Base-by-base conservation (phyloP, 2,888 invertebrate genomes). In the Homarus gammarus region DNA sequence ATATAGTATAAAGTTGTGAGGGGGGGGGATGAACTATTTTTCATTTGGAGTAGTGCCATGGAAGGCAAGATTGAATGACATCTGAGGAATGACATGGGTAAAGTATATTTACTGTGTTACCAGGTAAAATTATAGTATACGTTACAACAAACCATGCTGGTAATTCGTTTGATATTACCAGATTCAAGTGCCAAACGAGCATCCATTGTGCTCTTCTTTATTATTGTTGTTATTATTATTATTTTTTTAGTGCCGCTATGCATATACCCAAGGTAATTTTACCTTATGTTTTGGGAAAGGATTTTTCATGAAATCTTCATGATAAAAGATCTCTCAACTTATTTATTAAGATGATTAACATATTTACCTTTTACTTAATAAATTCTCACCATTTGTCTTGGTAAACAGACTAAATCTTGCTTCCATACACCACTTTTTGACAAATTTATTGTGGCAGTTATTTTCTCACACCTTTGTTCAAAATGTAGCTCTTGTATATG, bases 161-260 rank as follows among this genome's bases (percentile, higher is more conserved):
- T 64, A 38, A 3, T 72, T 79, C 49, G 64, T 38, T 40, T 33
- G 49, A 15, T n/a, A 33, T 70, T 70, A 82, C 44, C 40, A 64
- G 33, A 77, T 40, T 51, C 84, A 84, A 84, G 84, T 84, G 84
- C 84, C 84, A 84, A 79, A 36, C 61, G 84, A 77, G 75, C 75
- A 56, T 44, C 22, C 75, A 64, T 38, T 79, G 78, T 79, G 78
- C 78, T 79, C 78, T n/a, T n/a, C n/a, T 51, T 22, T 33, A 22
- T 31, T 56, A 56, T 8, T 33, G 22, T 79, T 79, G 31, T 79
- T 56, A 79, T n/a, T n/a, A 31, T 22, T 77, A 49, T 49, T 75
- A n/a, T 70, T 27, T 70, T 70, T 36, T 15, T 33, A 68, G 68
- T 56, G 15, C 22, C 22, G 56, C 56, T 56, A 56, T 56, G 56